Percentiles rank a stretch among this genome's conserved stretches.
Conservation (phyloP, 2,888 invertebrate species). For the Oscheius sp. region DNA sequence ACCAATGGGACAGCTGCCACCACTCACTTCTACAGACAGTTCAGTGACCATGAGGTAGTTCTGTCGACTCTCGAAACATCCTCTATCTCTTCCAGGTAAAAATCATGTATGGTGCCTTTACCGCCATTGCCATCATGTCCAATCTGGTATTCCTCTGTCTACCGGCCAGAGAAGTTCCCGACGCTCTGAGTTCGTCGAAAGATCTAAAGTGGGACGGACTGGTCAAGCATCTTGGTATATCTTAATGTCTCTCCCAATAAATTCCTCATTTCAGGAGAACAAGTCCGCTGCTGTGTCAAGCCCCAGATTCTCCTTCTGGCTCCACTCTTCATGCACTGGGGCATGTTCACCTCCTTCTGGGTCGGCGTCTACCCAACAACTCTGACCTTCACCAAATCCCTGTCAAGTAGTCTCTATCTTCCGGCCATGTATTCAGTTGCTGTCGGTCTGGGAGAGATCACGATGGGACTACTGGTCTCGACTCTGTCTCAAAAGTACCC, state of each 20-base stretch:
- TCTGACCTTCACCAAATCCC: slow-evolving; percentile 47
- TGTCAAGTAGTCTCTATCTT: slow-evolving; percentile 43
- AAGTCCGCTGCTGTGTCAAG: slow-evolving; percentile 18
- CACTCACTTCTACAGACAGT: slow-evolving; percentile 22
- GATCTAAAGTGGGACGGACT: slow-evolving; percentile 30
- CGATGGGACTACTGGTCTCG: slow-evolving; percentile 52
- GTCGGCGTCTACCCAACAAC: slow-evolving; percentile 54
- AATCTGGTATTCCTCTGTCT: slow-evolving; percentile 38
- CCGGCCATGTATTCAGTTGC: slow-evolving; percentile 49
- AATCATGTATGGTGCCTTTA: slow-evolving; percentile 35
- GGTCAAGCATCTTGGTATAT: slow-evolving; percentile 23
- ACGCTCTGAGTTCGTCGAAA: slow-evolving; percentile 29
- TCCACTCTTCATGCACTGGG: slow-evolving; percentile 37
- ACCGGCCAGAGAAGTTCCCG: slow-evolving; percentile 21
- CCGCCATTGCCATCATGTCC: slow-evolving; percentile 25
- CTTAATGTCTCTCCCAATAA: background rate
- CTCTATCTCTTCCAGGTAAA: slow-evolving; percentile 1
- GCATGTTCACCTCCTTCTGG: slow-evolving; percentile 49
- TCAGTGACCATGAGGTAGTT: slow-evolving; percentile 30
- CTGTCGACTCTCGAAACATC: background rate
- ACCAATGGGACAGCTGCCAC: background rate
- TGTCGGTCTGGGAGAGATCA: slow-evolving; percentile 50
- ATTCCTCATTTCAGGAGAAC: slow-evolving; percentile 21
- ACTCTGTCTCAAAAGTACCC: slow-evolving; percentile 42
- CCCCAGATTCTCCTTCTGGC: slow-evolving; percentile 32